A percentile compares a stretch with the other conserved stretches of the same genome.
Conservation (phyloP, 2,797 vertebrate species). For the Cryptoblepharus egeriae region DNA sequence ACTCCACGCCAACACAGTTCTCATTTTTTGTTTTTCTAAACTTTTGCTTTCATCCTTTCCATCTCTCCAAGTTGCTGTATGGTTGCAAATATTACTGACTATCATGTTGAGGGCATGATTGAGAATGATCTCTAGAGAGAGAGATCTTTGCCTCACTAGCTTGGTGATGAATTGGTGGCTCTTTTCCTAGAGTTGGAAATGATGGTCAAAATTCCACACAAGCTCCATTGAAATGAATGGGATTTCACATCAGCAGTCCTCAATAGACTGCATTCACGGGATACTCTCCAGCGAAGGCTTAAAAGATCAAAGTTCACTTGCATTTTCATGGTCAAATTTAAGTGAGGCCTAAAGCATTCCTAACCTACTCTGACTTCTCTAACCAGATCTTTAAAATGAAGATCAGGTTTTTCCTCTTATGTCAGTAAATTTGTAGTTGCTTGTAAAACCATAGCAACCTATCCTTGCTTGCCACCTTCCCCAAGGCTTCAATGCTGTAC, state of each 20-base stretch:
- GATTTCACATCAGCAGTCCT: not conserved
- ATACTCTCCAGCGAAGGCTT: not conserved
- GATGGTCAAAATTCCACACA: not conserved
- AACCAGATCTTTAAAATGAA: not conserved
- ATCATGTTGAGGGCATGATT: not conserved
- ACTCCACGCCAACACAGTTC: conserved; percentile 84
- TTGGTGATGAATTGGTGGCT: not conserved
- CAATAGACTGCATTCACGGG: not conserved
- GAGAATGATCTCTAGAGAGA: not conserved
- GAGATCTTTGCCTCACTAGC: not conserved
- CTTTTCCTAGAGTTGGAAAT: not conserved
- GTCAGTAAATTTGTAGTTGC: conserved; percentile 55
- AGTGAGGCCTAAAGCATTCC: not conserved
- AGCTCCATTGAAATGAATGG: not conserved
- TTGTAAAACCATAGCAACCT: conserved; percentile 54
- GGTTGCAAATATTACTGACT: conserved; percentile 58
- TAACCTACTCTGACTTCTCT: not conserved
- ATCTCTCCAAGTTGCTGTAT: conserved; percentile 56
- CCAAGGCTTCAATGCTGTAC: conserved; percentile 19
- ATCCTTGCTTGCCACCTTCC: conserved; percentile 35
- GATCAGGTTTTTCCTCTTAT: not conserved
- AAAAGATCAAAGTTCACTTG: not conserved
- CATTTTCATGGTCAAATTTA: not conserved
- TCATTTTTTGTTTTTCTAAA: conserved; percentile 31
- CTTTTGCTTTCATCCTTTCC: conserved; percentile 59